A percentile compares a stretch with the other conserved stretches of the same genome.
These are phyloP conservation scores for Eleginops maclovinus DNA, from an alignment of 2,113 vertebrate genomes.

Conservation along the genomic window DNA sequence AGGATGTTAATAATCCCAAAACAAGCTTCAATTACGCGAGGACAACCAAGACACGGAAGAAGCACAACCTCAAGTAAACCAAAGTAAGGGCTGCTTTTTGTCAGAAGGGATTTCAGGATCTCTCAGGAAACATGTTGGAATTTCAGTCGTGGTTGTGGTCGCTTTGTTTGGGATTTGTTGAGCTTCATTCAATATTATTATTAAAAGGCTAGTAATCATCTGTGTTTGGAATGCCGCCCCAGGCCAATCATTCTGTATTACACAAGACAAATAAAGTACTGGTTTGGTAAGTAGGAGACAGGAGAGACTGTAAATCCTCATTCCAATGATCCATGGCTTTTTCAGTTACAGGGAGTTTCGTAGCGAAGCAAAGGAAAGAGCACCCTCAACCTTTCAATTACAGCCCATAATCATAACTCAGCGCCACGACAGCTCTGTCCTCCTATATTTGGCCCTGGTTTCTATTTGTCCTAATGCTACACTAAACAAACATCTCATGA, in stretches of 20 bases:
- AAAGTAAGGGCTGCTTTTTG: slow-evolving; percentile 2
- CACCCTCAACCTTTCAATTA: slow-evolving; percentile 74
- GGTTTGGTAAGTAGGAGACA: slow-evolving; percentile 52
- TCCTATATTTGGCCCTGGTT: slow-evolving; percentile 69
- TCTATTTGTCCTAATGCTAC: slow-evolving; percentile 63
- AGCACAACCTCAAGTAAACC: not conserved
- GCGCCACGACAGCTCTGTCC: slow-evolving; percentile 53
- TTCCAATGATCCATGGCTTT: slow-evolving; percentile 53
- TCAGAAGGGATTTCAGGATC: slow-evolving; percentile 2
- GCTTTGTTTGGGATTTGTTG: slow-evolving; percentile 47
- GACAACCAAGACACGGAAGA: not conserved
- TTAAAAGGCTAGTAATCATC: slow-evolving; percentile 35
- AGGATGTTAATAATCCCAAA: not conserved
- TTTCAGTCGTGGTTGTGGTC: slow-evolving; percentile 29
- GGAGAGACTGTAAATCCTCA: slow-evolving; percentile 53
- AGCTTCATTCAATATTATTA: slow-evolving; percentile 34
- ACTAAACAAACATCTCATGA: slow-evolving; percentile 56
- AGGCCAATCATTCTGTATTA: slow-evolving; percentile 21
- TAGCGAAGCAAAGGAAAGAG: slow-evolving; percentile 52
- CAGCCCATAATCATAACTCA: slow-evolving; percentile 75
- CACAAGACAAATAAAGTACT: slow-evolving; percentile 22
- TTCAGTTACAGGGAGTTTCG: slow-evolving; percentile 53
- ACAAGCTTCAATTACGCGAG: not conserved
- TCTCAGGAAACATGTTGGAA: slow-evolving; percentile 32
- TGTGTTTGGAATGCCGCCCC: slow-evolving; percentile 1